Percentiles rank a stretch among this genome's conserved stretches.
Evolutionary conservation across 1,140 invertebrate genomes (phyloP).

Genomic region (Tetramorium alpestre): DNA sequence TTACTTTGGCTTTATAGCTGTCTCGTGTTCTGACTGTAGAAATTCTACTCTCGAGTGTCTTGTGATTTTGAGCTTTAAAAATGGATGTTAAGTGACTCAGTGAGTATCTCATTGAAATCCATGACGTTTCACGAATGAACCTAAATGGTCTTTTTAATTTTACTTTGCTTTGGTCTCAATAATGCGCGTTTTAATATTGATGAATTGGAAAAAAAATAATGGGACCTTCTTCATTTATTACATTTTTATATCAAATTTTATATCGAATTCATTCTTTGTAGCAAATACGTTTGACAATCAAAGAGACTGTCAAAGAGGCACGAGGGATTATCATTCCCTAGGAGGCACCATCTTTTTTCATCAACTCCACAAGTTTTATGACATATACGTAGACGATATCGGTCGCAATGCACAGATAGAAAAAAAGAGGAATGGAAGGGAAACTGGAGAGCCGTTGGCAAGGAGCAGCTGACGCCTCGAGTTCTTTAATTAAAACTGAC

Average conservation of each 20-base stretch:
- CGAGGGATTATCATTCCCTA: conserved; percentile 21
- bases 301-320: background rate
- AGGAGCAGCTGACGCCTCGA: conserved; percentile 82
- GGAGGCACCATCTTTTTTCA: conserved; percentile 33
- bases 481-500: conserved; percentile 84
- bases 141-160: background rate
- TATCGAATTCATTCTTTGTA: no score
- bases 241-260: background rate
- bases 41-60: background rate
- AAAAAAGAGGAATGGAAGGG: conserved; percentile 66
- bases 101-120: background rate
- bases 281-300: background rate
- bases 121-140: background rate
- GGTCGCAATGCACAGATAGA: conserved; percentile 65
- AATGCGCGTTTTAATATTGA: background rate
- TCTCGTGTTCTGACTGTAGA: background rate
- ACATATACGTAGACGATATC: conserved; percentile 75
- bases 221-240: background rate
- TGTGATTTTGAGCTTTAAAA: background rate
- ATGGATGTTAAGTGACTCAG: background rate
- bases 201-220: background rate
- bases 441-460: conserved; percentile 75
- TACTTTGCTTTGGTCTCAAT: background rate
- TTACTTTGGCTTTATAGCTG: background rate
- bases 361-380: conserved; percentile 65